Conservation (phyloP, 1,140 invertebrate genomes). For the Drosophila willistoni region DNA sequence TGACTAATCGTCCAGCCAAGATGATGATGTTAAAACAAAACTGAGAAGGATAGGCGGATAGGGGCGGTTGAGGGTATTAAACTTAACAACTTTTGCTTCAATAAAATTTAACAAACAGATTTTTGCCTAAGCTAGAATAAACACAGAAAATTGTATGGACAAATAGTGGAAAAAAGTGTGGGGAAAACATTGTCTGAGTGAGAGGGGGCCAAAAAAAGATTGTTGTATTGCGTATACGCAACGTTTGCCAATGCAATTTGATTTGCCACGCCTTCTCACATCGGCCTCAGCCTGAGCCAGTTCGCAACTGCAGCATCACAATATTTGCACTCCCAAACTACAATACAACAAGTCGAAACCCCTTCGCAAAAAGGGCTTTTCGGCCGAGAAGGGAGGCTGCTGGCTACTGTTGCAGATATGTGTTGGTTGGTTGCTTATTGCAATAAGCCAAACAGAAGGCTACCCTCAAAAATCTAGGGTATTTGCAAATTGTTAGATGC, state of each 20-base stretch:
- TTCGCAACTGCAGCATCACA: slow-evolving; percentile 61
- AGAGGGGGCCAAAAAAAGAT: slow-evolving; percentile 18
- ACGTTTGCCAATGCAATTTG: slow-evolving; percentile 73
- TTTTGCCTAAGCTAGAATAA: slow-evolving; percentile 52
- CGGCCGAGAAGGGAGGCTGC: neutral
- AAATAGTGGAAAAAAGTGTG: slow-evolving; percentile 58
- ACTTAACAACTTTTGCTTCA: slow-evolving; percentile 44
- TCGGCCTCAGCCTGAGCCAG: slow-evolving; percentile 1
- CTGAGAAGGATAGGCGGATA: too few species aligned
- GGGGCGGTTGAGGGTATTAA: slow-evolving; percentile 16
- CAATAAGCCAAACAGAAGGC: slow-evolving; percentile 39
- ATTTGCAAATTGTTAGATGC: slow-evolving; percentile 20
- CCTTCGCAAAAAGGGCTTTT: slow-evolving; percentile 1
- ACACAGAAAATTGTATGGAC: slow-evolving; percentile 68
- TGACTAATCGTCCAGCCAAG: slow-evolving; percentile 66
- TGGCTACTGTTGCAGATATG: neutral
- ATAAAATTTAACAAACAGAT: slow-evolving; percentile 65
- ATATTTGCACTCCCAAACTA: slow-evolving; percentile 68
- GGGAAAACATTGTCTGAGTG: slow-evolving; percentile 14
- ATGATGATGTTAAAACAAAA: slow-evolving; percentile 28
- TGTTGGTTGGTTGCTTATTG: slow-evolving; percentile 32
- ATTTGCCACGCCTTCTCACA: slow-evolving; percentile 62
- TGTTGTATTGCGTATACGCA: slow-evolving; percentile 72
- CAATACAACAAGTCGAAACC: slow-evolving; percentile 61
- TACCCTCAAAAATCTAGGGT: slow-evolving; percentile 19